phyloP scores from a whole-genome alignment of 2,797 vertebrate genomes.

The Brachymystax lenok region DNA sequence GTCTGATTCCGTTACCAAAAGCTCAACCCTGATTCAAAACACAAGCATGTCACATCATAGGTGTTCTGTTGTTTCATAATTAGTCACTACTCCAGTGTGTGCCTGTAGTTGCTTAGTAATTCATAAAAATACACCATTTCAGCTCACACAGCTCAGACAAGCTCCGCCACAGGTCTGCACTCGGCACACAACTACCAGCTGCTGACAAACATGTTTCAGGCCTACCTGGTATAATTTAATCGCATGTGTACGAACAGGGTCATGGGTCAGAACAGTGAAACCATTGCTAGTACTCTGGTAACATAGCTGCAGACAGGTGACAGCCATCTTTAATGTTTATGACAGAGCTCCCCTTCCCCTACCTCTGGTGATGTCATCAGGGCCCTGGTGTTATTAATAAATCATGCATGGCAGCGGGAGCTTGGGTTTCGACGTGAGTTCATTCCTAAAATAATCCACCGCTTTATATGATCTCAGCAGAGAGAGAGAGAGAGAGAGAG shows the following conservation, averaged over 20 bases:
- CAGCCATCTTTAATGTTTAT: conserved; percentile 67
- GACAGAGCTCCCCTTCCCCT: conserved; percentile 36
- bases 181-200: conserved; percentile 2
- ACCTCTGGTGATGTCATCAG: conserved; percentile 58
- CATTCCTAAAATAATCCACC: conserved; percentile 41
- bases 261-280: background rate
- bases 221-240: conserved; percentile 36
- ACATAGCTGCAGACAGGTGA: conserved; percentile 59
- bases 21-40: background rate
- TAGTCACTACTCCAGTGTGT: background rate
- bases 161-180: background rate
- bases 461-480: conserved; percentile 47
- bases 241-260: background rate
- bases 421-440: conserved; percentile 50
- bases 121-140: conserved; percentile 5
- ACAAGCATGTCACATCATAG: conserved; percentile 3
- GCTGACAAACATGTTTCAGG: conserved; percentile 46
- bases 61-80: conserved; percentile 5
- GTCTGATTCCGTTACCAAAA: background rate
- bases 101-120: conserved; percentile 13
- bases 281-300: background rate
- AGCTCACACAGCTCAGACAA: conserved; percentile 4
- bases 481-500: conserved; percentile 32
- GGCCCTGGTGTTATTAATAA: conserved; percentile 58
- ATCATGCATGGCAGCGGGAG: conserved; percentile 46